Conservation (phyloP, 2,113 vertebrate species). For the Triplophysa rosa region DNA sequence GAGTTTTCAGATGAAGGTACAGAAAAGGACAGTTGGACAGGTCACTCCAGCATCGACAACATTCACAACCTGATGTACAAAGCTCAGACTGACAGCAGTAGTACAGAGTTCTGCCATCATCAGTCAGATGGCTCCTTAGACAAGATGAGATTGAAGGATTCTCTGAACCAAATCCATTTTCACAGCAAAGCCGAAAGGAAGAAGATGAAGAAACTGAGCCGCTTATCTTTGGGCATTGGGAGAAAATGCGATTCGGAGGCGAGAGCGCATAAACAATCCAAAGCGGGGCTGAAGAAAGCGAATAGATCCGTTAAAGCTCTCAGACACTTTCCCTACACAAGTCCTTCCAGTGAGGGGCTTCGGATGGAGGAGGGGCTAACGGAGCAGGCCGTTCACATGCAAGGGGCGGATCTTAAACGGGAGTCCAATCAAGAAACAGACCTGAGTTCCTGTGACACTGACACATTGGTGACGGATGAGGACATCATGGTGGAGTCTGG, state of each 20-base stretch:
- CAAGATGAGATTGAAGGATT: conserved; percentile 65
- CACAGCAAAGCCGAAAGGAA: conserved; percentile 58
- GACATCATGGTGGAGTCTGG: conserved; percentile 82
- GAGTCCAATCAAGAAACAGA: conserved; percentile 70
- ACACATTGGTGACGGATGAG: conserved; percentile 77
- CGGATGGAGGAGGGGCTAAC: not conserved
- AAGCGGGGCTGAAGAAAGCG: conserved; percentile 51
- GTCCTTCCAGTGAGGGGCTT: conserved; percentile 56
- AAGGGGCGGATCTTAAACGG: conserved; percentile 14
- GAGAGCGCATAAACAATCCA: conserved; percentile 72
- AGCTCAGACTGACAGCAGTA: conserved; percentile 69
- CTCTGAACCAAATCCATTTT: conserved; percentile 66
- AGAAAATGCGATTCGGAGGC: conserved; percentile 68
- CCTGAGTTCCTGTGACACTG: conserved; percentile 76
- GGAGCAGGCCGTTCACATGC: not conserved
- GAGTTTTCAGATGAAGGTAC: conserved; percentile 64
- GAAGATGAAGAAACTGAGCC: conserved; percentile 45
- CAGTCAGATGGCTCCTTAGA: conserved; percentile 65
- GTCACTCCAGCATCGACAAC: conserved; percentile 68
- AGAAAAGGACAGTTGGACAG: conserved; percentile 71
- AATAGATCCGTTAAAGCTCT: conserved; percentile 63
- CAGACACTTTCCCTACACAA: conserved; percentile 69
- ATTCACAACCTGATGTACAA: conserved; percentile 78
- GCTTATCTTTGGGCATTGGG: conserved; percentile 7
- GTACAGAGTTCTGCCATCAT: conserved; percentile 65